Evolutionary conservation across 64 coral and sea anemone genomes (phyloP).

Genomic region (Trachythela sp.): DNA sequence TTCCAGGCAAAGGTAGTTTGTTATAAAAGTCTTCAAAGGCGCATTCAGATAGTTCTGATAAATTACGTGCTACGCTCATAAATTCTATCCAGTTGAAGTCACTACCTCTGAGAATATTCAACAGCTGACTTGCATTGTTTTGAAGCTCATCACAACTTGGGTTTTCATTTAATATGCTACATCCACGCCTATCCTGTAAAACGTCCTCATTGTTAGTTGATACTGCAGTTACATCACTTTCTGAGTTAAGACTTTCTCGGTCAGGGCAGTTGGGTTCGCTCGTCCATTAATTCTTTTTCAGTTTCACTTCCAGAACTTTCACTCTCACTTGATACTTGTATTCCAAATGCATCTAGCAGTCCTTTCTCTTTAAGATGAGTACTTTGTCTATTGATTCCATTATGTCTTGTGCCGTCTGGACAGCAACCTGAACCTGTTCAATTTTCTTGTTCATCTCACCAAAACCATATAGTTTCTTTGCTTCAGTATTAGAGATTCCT

Average conservation of each 20-base stretch:
- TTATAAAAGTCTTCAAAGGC: conserved; percentile 32
- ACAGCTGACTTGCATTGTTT: too few relatives aligned
- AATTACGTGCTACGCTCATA: background rate
- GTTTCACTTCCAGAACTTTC: conserved; percentile 35
- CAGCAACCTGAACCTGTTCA: conserved; percentile 16
- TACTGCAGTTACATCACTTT: background rate
- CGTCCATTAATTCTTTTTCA: background rate
- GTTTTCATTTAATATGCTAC: too few relatives aligned
- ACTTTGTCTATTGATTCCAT: conserved; percentile 37
- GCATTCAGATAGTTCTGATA: background rate
- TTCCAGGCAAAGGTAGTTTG: conserved; percentile 15
- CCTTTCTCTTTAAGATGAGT: conserved; percentile 37
- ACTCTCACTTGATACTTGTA: conserved; percentile 19
- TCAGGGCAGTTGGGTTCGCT: background rate
- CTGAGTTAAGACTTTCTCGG: background rate
- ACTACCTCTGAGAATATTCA: conserved; percentile 20
- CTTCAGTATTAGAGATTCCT: too few relatives aligned
- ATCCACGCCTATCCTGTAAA: too few relatives aligned
- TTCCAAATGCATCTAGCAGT: conserved; percentile 36
- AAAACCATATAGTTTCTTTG: conserved; percentile 25
- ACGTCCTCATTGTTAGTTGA: conserved; percentile 11
- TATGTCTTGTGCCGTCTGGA: conserved; percentile 34
- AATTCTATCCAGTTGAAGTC: conserved; percentile 45
- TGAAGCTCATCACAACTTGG: conserved; percentile 26
- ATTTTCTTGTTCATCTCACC: conserved; percentile 19